phyloP scores from a whole-genome alignment of 2,888 invertebrate genomes.

The Exephanes ischioxanthus region DNA sequence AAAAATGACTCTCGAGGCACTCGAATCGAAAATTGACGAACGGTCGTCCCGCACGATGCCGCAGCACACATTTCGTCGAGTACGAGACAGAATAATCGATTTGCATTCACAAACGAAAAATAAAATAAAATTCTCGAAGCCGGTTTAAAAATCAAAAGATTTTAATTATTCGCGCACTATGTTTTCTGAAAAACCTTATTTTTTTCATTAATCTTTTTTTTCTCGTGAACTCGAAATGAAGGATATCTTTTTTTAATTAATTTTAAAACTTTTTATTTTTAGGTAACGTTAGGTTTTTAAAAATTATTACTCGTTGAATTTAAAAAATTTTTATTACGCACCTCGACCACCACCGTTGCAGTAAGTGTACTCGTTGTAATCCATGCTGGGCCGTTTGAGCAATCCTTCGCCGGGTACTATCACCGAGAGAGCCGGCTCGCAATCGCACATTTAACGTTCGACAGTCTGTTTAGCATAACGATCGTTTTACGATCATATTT shows the following conservation, averaged over 20 bases:
- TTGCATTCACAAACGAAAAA: background rate
- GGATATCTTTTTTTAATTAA: background rate
- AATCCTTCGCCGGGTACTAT: constrained; percentile 82
- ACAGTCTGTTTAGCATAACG: constrained; percentile 28
- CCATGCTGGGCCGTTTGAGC: constrained; percentile 83
- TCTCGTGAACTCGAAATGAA: background rate
- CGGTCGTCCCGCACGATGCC: constrained; percentile 35
- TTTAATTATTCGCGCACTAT: constrained; percentile 44
- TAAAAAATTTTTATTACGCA: constrained; percentile 71
- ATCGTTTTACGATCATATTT: background rate
- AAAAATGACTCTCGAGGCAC: constrained; percentile 51
- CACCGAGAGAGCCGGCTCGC: constrained; percentile 81
- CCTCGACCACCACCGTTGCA: constrained; percentile 84
- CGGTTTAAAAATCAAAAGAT: constrained; percentile 10
- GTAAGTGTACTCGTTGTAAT: constrained; percentile 85
- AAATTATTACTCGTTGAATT: background rate
- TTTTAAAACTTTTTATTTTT: constrained; percentile 23
- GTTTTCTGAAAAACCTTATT: background rate
- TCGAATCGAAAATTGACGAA: constrained; percentile 43
- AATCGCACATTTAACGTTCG: constrained; percentile 79
- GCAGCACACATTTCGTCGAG: constrained; percentile 35
- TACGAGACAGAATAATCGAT: background rate
- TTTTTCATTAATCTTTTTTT: background rate
- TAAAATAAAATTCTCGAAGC: background rate
- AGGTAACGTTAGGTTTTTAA: background rate